These are phyloP conservation scores for Pteronura brasiliensis DNA, from an alignment of 2,113 vertebrate genomes.

Conservation along the genomic window DNA sequence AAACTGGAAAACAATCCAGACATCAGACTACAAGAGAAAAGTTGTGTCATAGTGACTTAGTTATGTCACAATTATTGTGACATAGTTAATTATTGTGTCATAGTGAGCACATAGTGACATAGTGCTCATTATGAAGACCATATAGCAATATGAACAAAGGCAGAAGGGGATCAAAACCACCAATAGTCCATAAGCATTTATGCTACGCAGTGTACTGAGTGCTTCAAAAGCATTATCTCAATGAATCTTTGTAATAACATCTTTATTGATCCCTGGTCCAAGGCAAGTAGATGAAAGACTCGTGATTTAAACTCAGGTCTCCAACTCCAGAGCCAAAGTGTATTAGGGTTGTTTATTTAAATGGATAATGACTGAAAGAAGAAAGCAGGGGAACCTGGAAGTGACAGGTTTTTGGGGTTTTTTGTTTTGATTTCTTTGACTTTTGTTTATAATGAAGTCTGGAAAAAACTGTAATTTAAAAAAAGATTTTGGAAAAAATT, in stretches of 20 bases:
- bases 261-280: not conserved
- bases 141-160: not conserved
- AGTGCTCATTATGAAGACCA: not conserved
- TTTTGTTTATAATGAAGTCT: not conserved
- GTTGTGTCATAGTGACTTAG: not conserved
- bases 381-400: not conserved
- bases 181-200: not conserved
- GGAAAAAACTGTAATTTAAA: not conserved
- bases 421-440: not conserved
- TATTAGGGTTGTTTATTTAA: not conserved
- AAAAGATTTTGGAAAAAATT: not conserved
- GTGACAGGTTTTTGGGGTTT: not conserved
- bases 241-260: not conserved
- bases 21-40: not conserved
- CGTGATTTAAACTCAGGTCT: not conserved
- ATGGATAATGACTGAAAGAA: not conserved
- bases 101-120: not conserved
- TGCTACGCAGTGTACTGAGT: not conserved
- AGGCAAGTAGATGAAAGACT: not conserved
- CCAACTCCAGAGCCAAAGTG: not conserved
- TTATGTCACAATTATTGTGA: too few species aligned
- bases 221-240: slow-evolving; percentile 15
- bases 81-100: not conserved
- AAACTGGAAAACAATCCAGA: not conserved
- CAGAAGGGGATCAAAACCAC: not conserved